These are phyloP conservation scores for Platyura marginata DNA, from an alignment of 1,140 invertebrate species.

Conservation along the genomic window DNA sequence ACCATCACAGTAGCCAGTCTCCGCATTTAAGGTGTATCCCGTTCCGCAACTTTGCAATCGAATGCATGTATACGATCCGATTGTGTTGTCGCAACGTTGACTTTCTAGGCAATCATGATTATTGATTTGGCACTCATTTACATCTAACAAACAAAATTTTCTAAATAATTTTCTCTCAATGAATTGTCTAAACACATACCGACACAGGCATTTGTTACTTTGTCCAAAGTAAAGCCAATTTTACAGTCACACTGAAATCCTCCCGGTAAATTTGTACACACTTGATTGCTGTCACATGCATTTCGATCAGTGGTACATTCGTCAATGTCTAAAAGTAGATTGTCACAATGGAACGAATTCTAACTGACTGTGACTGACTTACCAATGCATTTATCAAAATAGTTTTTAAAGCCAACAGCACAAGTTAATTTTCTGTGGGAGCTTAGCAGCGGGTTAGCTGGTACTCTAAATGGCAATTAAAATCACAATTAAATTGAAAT, in stretches of 20 bases:
- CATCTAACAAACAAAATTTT: constrained; percentile 25
- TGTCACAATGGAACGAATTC: too few relatives aligned
- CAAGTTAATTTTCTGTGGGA: constrained; percentile 8
- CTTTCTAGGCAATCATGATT: constrained; percentile 36
- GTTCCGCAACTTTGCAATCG: constrained; percentile 77
- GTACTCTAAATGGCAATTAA: too few relatives aligned
- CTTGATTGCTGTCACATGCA: constrained; percentile 41
- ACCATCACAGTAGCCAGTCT: constrained; percentile 76
- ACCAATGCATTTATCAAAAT: constrained; percentile 16
- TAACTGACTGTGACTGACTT: constrained; percentile 25
- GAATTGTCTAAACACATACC: too few relatives aligned
- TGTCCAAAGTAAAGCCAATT: constrained; percentile 45
- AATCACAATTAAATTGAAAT: too few relatives aligned
- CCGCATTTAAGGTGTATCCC: constrained; percentile 84
- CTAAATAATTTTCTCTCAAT: too few relatives aligned
- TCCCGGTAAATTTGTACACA: constrained; percentile 61
- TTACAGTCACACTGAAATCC: constrained; percentile 64
- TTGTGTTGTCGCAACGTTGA: constrained; percentile 78
- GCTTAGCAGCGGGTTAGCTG: too few relatives aligned
- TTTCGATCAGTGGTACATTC: constrained; percentile 47
- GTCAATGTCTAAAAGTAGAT: constrained; percentile 43
- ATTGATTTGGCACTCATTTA: constrained; percentile 39
- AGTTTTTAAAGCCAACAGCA: constrained; percentile 11
- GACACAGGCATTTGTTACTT: constrained; percentile 45
- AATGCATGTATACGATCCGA: constrained; percentile 72